Conservation (phyloP, 2,113 vertebrate species). For the Lepus europaeus region DNA sequence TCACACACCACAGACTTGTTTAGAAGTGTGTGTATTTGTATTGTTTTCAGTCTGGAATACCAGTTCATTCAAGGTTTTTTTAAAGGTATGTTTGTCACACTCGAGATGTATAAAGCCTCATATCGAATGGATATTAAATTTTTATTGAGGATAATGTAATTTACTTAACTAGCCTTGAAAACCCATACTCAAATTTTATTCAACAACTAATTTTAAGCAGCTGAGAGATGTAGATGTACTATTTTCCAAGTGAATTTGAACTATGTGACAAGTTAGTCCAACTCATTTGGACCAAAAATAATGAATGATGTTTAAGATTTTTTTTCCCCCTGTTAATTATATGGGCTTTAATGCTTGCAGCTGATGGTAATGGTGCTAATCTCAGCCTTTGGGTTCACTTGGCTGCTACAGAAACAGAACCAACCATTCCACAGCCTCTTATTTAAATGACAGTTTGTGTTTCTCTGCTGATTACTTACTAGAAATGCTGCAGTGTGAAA, state of each 20-base stretch:
- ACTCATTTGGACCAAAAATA: conserved; percentile 29
- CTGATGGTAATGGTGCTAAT: not conserved
- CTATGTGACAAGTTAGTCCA: not conserved
- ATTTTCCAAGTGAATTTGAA: conserved; percentile 46
- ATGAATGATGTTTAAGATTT: not conserved
- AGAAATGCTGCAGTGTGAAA: conserved; percentile 88
- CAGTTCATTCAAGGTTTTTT: conserved; percentile 8
- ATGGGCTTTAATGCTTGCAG: not conserved
- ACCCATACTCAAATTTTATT: conserved; percentile 15
- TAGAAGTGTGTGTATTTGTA: conserved; percentile 1
- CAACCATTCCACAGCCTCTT: not conserved
- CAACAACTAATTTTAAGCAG: conserved; percentile 37
- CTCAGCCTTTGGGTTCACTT: not conserved
- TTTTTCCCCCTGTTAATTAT: not conserved
- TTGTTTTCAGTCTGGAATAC: not conserved
- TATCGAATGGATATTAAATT: conserved; percentile 3
- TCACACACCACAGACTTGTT: not conserved
- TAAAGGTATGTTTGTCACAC: not conserved
- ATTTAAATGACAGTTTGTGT: not conserved
- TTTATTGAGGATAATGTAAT: not conserved
- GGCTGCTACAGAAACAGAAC: not conserved
- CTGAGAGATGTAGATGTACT: not conserved
- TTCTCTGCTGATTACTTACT: conserved; percentile 61
- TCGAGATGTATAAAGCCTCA: conserved; percentile 3
- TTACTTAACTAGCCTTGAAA: conserved; percentile 46